These are phyloP conservation scores for Strigamia maritima DNA, from an alignment of 2,888 invertebrate genomes.

Conservation along the genomic window DNA sequence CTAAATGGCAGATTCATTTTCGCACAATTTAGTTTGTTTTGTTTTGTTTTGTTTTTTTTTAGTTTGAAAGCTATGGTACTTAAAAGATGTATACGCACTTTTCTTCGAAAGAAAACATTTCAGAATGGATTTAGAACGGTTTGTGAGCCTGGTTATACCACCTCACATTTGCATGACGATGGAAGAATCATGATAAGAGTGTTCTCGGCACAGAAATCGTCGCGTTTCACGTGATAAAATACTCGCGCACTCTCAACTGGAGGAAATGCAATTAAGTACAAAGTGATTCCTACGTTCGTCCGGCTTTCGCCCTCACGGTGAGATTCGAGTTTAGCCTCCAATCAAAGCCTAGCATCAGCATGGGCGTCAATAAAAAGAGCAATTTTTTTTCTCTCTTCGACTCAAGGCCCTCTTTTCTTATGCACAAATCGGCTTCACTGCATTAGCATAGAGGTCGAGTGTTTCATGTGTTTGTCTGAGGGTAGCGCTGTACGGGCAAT, in stretches of 20 bases:
- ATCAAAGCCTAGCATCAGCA: not conserved
- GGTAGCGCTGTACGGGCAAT: constrained; percentile 15
- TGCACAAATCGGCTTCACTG: constrained; percentile 20
- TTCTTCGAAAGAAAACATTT: not conserved
- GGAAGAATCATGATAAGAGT: not conserved
- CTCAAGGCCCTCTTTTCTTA: constrained; percentile 19
- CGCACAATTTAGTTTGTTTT: too few species aligned
- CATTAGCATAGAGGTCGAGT: constrained; percentile 20
- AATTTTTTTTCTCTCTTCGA: not conserved
- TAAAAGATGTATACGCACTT: not conserved
- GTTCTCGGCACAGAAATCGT: not conserved
- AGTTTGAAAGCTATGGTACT: not conserved
- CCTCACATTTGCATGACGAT: not conserved
- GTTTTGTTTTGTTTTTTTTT: not conserved
- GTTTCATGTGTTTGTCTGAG: constrained; percentile 16
- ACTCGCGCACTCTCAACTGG: not conserved
- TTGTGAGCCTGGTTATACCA: not conserved
- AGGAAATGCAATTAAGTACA: not conserved
- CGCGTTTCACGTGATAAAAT: not conserved
- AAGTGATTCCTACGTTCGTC: not conserved
- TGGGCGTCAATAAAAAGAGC: constrained; percentile 1
- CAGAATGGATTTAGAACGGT: not conserved
- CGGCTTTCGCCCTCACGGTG: not conserved
- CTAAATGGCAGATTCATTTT: too few species aligned
- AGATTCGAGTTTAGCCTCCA: not conserved